Percentiles rank a stretch among this genome's conserved stretches.
Evolutionary conservation across 1,140 invertebrate genomes (phyloP).

Genomic region (Ephestia elutella): DNA sequence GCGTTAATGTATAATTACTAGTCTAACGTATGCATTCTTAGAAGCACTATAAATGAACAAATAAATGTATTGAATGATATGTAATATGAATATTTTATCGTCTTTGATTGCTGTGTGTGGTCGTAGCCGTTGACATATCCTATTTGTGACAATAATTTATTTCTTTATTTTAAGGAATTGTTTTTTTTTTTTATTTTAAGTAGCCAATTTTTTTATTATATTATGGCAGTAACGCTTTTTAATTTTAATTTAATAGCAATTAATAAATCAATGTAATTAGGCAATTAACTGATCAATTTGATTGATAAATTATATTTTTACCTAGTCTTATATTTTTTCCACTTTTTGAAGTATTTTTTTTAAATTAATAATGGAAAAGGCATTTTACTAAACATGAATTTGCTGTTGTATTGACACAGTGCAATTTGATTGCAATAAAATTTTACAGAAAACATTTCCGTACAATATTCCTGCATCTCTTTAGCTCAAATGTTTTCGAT

Average conservation of each 20-base stretch:
- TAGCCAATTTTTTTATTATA: slow-evolving; percentile 7
- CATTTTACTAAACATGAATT: background rate
- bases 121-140: too few species aligned
- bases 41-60: background rate
- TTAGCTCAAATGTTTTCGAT: slow-evolving; percentile 19
- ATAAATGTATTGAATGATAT: too few species aligned
- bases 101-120: background rate
- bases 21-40: too few species aligned
- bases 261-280: background rate
- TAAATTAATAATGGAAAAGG: too few species aligned
- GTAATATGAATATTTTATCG: background rate
- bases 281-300: background rate
- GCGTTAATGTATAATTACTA: too few species aligned
- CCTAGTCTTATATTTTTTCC: background rate
- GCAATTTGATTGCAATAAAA: background rate
- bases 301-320: background rate
- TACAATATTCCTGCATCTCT: slow-evolving; percentile 1
- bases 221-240: background rate
- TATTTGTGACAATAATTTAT: background rate
- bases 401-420: background rate
- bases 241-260: background rate
- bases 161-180: background rate
- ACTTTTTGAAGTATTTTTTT: background rate
- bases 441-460: slow-evolving; percentile 11
- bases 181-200: slow-evolving; percentile 6